Base-by-base conservation (phyloP, 2,888 invertebrate genomes). In the Dolichomitus sp. region DNA sequence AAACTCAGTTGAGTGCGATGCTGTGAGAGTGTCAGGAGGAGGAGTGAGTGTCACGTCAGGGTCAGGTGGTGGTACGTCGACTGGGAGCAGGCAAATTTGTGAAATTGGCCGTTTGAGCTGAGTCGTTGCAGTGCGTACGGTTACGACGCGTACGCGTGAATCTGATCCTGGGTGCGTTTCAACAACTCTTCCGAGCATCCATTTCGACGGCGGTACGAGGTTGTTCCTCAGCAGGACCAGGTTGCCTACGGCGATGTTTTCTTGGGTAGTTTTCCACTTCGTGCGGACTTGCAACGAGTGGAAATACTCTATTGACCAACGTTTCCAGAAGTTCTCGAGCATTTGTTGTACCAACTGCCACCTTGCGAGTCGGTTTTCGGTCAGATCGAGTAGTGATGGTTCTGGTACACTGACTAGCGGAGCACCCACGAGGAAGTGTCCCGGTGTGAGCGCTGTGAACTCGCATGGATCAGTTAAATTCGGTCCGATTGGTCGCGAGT, bases 321-420 rank as follows among this genome's bases (percentile, higher is more conserved):
- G 54, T 12, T 61, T 80, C 88, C 88, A 88, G 72, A 88, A 88
- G 23, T 76, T 70, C 19, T 88, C 85, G 9, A 74, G 48, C 19
- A 82, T n/a, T n/a, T n/a, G n/a, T n/a, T n/a, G n/a, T n/a, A n/a
- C n/a, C n/a, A n/a, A n/a, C n/a, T n/a, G n/a, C 61, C 75, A 82
- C 11, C 69, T 61, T 1, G 65, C 50, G 0, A 80, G 74, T 7
- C 76, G 69, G 48, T 73, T 72, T 12, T 40, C 54, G 9, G 17
- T 52, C 0, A 79, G 37, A 0, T 37, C 4, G 3, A 70, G 40
- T 2, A 72, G 5, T 4, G 78, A 78, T 5, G 73, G 66, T 66
- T 84, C 83, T 23, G 85, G 81, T 30, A 84, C 42, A 0, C 37
- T 30, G 7, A 54, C 9, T 5, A 83, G 63, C 5, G 81, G 65